Evolutionary conservation across 2,113 vertebrate genomes (phyloP), one percentile per base, ranked within the genome.

Genomic region (Pelodiscus sinensis): DNA sequence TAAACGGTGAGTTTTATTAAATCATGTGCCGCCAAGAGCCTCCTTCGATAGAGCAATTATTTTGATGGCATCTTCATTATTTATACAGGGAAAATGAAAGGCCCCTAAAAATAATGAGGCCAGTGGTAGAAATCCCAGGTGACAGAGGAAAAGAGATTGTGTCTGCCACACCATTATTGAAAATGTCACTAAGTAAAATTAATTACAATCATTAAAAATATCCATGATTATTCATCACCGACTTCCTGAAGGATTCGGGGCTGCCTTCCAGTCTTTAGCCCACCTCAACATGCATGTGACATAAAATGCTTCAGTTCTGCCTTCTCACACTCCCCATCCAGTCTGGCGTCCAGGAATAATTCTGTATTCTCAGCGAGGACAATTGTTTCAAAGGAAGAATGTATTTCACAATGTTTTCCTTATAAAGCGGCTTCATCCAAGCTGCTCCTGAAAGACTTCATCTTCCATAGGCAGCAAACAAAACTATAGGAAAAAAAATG

Each of bases 181-280:
- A 96, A 96, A 96, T 87, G 87, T 91, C 94, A 85, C 90, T 81
- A 31, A 89, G 73, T 62, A 80, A 86, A 95, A 92, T 94, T 77
- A 93, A 96, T 97, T 95, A 86, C 92, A 86, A 86, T 85, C 71
- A 60, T 94, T 91, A 79, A 35, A 81, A 62, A 88, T 79, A 90
- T 62, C 78, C 6, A 60, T 6, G 80, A 29, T 71, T 86, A 57
- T 92, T 94, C 80, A 90, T 94, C 86, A 81, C 71, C 54, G 87
- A 81, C 15, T 79, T 87, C 83, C 94, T 44, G 68, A 88, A 82
- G 80, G 82, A 78, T 60, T 86, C 82, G 78, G 85, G 60, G 52
- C 35, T 89, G 83, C 84, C 85, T 94, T 80, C 85, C 55, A 1
- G 77, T 73, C 77, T 87, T 92, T 80, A 80, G 56, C 29, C 25